A percentile compares a stretch with the other conserved stretches of the same genome.
Conservation (phyloP, 2,113 vertebrate species). For the Lichenostomus cassidix region DNA sequence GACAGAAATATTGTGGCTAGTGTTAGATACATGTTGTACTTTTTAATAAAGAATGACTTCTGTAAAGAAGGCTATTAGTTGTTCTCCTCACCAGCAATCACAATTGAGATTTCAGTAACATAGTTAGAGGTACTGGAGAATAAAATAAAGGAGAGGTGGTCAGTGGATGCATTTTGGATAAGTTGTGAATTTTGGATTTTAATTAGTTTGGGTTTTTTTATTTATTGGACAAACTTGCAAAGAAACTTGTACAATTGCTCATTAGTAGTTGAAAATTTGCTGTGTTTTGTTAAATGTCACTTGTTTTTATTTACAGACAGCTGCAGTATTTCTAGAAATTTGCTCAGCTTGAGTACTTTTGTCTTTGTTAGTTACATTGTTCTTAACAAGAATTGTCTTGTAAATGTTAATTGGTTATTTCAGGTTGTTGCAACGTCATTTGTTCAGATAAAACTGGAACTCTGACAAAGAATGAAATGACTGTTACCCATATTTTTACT, state of each 20-base stretch:
- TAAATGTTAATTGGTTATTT: not conserved
- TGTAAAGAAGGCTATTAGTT: not conserved
- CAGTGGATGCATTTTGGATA: not conserved
- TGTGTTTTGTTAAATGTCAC: not conserved
- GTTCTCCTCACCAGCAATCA: not conserved
- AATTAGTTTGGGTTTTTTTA: not conserved
- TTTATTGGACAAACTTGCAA: not conserved
- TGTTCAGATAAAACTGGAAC: slow-evolving; percentile 99
- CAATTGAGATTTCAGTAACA: not conserved
- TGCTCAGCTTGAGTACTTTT: not conserved
- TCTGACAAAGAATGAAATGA: slow-evolving; percentile 98
- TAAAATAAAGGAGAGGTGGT: not conserved
- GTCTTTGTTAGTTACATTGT: not conserved
- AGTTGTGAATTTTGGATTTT: not conserved
- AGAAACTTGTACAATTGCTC: not conserved
- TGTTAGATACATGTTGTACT: not conserved
- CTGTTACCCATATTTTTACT: slow-evolving; percentile 92
- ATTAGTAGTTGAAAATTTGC: not conserved
- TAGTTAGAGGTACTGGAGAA: not conserved
- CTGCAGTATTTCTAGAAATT: not conserved
- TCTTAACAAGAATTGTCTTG: not conserved
- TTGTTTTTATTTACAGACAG: not conserved
- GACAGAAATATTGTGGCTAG: not conserved
- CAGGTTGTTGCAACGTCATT: slow-evolving; percentile 98
- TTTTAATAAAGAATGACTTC: not conserved